phyloP scores from a whole-genome alignment of 2,113 vertebrate genomes.

The Phylloscopus trochiloides region DNA sequence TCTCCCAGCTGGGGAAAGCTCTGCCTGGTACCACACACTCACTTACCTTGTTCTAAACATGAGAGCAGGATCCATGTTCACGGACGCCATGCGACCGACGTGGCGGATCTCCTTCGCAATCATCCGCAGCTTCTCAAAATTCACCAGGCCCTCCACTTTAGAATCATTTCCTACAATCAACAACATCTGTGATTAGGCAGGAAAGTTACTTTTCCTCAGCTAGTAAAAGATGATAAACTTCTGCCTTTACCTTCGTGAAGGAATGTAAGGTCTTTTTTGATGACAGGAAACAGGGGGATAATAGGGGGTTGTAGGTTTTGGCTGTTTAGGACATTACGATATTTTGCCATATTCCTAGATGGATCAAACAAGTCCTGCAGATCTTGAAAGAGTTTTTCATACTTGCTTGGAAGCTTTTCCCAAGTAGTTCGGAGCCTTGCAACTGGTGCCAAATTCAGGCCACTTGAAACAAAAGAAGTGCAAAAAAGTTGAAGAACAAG shows the following conservation, averaged over 20 bases:
- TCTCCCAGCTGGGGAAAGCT: not conserved
- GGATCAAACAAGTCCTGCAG: conserved; percentile 98
- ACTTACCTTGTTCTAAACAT: conserved; percentile 98
- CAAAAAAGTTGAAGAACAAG: not conserved
- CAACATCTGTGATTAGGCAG: not conserved
- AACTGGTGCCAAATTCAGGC: conserved; percentile 93
- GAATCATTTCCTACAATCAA: conserved; percentile 89
- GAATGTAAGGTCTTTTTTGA: conserved; percentile 99
- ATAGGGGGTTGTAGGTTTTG: conserved; percentile 96
- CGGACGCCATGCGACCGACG: conserved; percentile 95
- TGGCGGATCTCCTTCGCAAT: conserved; percentile 98
- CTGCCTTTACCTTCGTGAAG: conserved; percentile 89
- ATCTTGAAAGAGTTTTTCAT: conserved; percentile 96
- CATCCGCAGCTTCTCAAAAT: conserved; percentile 99
- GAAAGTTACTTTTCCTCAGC: not conserved
- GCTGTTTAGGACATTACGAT: conserved; percentile 95
- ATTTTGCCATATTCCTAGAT: conserved; percentile 98
- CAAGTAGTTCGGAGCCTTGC: conserved; percentile 95
- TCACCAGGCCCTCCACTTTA: conserved; percentile 95
- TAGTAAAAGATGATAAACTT: not conserved
- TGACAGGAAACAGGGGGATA: conserved; percentile 96
- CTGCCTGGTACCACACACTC: not conserved
- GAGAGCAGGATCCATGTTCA: conserved; percentile 97
- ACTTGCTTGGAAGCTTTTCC: conserved; percentile 98
- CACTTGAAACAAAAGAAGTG: conserved; percentile 71